Percentiles rank a stretch among this genome's conserved stretches.
These are phyloP conservation scores for Buphagus erythrorhynchus DNA, from an alignment of 2,797 vertebrate genomes.

Conservation along the genomic window DNA sequence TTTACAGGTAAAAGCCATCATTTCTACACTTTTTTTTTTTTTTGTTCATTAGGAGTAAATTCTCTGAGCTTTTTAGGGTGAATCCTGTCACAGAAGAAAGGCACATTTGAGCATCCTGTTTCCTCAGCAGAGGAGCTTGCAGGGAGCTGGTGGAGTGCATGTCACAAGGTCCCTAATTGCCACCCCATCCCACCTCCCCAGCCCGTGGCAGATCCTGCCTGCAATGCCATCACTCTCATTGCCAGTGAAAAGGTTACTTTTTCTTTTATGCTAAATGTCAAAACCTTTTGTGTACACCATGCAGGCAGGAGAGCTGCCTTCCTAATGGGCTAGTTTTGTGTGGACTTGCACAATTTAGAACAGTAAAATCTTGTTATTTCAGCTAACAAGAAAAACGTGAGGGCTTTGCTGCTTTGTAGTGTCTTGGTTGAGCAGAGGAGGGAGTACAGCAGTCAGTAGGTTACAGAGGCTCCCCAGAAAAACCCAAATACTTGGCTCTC, in stretches of 20 bases:
- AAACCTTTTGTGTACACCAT: rapidly evolving
- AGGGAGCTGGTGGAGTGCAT: not conserved
- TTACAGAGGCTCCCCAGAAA: not conserved
- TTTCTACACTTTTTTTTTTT: not conserved
- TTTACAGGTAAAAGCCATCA: slow-evolving; percentile 87
- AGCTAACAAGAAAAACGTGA: not conserved
- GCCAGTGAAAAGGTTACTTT: not conserved
- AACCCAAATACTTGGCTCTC: not conserved
- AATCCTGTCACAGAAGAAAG: too few species aligned
- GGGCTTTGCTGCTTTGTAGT: not conserved
- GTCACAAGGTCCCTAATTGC: not conserved
- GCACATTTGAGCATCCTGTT: not conserved
- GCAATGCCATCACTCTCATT: rapidly evolving
- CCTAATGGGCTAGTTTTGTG: not conserved
- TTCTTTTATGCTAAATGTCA: not conserved
- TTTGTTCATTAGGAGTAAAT: not conserved
- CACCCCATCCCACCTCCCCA: not conserved
- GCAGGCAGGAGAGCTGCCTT: not conserved
- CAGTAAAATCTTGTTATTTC: not conserved
- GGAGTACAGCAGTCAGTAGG: not conserved
- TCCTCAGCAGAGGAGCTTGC: not conserved
- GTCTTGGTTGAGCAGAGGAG: not conserved
- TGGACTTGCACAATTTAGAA: not conserved
- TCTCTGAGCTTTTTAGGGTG: not conserved
- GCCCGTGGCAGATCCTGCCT: not conserved